Evolutionary conservation across 2,113 vertebrate species (phyloP), one percentile per base, ranked within the genome.

Genomic region (Corydoras sp.): DNA sequence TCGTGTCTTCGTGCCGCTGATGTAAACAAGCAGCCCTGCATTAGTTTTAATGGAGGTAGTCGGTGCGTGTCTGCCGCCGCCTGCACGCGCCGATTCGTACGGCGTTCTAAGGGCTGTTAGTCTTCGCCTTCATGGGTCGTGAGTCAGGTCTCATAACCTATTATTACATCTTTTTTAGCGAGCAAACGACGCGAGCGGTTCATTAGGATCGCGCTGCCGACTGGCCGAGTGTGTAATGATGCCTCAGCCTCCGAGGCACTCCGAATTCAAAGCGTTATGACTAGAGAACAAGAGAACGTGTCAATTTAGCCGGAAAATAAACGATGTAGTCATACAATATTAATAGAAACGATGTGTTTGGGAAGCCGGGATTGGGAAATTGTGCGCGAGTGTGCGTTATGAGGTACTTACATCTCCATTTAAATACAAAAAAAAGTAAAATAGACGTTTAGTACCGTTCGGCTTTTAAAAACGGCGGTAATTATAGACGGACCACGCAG

Each of bases 211-310:
- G 53, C 50, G 50, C 72, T 62, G 43, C 15, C 31, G 58, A 54
- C 50, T 66, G 64, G 32, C 15, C 31, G 10, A 61, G 72, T 67
- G 49, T 62, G 29, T 73, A 73, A 73, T 32, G n/a, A 66, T 53
- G 48, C 32, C 49, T 55, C 32, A 43, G 49, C 58, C 64, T 53
- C 43, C 43, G 58, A 24, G 48, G 43, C 56, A 24, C 56, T 29
- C n/a, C 43, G 56, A 54, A 73, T 73, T 67, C 48, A 73, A 73
- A 73, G 50, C 72, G 61, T 9, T 43, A 43, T 5, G 35, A 5
- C 35, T 43, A 2, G 4, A 43, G 35, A 43, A 43, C 35, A 43
- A 43, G 35, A 43, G 35, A 43, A 43, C 35, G 7, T 43, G 35
- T 43, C 35, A 43, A 24, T 24, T 24, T 24, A 24, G 18, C 18